Evolutionary conservation across 1,140 invertebrate genomes (phyloP).

Genomic region (Geopemphigus sp.): DNA sequence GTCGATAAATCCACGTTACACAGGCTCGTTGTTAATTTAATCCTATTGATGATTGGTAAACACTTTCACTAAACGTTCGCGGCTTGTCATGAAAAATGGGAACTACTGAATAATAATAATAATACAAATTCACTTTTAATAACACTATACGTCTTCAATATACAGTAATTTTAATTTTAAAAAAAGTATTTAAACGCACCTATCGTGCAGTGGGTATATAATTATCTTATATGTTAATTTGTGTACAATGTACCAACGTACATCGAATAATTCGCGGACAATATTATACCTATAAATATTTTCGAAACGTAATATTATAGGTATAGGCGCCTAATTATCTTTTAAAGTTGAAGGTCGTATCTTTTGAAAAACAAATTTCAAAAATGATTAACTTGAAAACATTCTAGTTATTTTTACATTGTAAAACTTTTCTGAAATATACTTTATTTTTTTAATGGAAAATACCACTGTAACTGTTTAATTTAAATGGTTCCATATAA

Average conservation of each 20-base stretch:
- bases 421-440: slow-evolving; percentile 19
- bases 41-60: not conserved
- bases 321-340: not conserved
- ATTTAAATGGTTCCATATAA: slow-evolving; percentile 35
- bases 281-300: not conserved
- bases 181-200: too few relatives aligned
- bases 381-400: slow-evolving; percentile 20
- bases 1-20: not conserved
- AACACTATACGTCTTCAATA: too few relatives aligned
- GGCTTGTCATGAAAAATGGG: not conserved
- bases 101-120: too few relatives aligned
- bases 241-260: too few relatives aligned
- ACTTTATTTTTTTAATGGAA: slow-evolving; percentile 32
- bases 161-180: too few relatives aligned
- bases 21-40: not conserved
- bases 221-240: too few relatives aligned
- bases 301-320: not conserved
- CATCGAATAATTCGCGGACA: too few relatives aligned
- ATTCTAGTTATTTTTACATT: slow-evolving; percentile 3
- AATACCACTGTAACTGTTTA: slow-evolving; percentile 25
- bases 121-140: too few relatives aligned
- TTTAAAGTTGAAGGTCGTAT: not conserved
- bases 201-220: too few relatives aligned
- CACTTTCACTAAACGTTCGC: not conserved
- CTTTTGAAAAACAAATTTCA: not conserved